These are phyloP conservation scores for Calosoma granatense DNA, from an alignment of 1,140 invertebrate species.

Conservation along the genomic window DNA sequence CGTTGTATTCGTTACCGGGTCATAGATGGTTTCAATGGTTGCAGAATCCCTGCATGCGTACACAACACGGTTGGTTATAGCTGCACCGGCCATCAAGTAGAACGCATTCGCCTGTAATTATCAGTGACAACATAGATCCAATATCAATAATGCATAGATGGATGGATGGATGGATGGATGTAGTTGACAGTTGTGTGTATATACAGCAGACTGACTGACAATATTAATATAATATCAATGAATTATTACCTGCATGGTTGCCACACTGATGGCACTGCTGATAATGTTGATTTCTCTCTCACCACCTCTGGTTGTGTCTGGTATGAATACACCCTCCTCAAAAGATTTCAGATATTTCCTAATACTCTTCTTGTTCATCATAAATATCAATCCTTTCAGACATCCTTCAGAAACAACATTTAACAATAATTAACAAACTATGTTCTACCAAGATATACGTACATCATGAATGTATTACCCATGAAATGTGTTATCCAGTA, in stretches of 20 bases:
- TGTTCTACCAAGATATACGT: not conserved
- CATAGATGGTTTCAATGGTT: not conserved
- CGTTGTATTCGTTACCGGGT: not conserved
- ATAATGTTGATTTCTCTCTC: not conserved
- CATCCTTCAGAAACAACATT: not conserved
- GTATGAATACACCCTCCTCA: not conserved
- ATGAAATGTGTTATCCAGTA: constrained; percentile 3
- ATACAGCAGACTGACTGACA: no score
- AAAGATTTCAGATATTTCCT: not conserved
- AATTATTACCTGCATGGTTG: not conserved
- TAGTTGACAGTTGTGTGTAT: no score
- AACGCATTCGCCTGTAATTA: not conserved
- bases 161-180: no score
- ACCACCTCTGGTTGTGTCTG: not conserved
- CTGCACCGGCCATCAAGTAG: not conserved
- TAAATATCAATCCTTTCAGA: not conserved
- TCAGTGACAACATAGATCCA: not conserved
- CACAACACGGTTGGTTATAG: not conserved
- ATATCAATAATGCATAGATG: no score
- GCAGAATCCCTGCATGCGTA: not conserved
- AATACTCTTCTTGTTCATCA: not conserved
- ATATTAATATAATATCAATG: no score
- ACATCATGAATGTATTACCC: not conserved
- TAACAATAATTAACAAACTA: not conserved
- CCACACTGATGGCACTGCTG: not conserved